phyloP scores from a whole-genome alignment of 1,140 invertebrate species.

The Leguminivora glycinivorella region DNA sequence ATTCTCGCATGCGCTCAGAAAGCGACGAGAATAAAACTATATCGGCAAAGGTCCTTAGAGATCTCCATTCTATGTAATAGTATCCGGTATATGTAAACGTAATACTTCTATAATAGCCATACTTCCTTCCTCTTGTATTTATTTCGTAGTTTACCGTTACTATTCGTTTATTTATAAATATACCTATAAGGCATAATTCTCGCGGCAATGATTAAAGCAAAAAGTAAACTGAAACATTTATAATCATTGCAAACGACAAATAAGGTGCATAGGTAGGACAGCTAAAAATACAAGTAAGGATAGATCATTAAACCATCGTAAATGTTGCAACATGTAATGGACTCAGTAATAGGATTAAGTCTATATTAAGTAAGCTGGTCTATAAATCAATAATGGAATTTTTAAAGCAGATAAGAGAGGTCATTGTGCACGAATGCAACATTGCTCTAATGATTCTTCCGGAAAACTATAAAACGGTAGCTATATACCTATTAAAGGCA shows the following conservation, averaged over 20 bases:
- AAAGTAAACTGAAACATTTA: neutral
- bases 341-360: slow-evolving; percentile 3
- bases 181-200: neutral
- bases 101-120: neutral
- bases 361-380: neutral
- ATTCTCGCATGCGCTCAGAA: neutral
- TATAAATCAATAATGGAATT: slow-evolving; percentile 11
- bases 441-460: neutral
- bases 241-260: neutral
- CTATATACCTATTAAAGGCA: neutral
- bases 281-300: neutral
- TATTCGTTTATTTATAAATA: neutral
- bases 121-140: slow-evolving; percentile 5
- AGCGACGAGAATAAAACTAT: neutral
- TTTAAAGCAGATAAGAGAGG: slow-evolving; percentile 6
- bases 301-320: neutral
- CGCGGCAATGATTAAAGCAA: neutral
- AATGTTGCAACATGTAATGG: neutral
- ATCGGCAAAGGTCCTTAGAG: neutral
- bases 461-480: slow-evolving; percentile 13
- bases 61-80: neutral
- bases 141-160: neutral
- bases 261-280: neutral
- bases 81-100: neutral
- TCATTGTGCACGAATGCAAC: neutral